Evolutionary conservation across 2,888 invertebrate genomes (phyloP).

Genomic region (Brenthis daphne): DNA sequence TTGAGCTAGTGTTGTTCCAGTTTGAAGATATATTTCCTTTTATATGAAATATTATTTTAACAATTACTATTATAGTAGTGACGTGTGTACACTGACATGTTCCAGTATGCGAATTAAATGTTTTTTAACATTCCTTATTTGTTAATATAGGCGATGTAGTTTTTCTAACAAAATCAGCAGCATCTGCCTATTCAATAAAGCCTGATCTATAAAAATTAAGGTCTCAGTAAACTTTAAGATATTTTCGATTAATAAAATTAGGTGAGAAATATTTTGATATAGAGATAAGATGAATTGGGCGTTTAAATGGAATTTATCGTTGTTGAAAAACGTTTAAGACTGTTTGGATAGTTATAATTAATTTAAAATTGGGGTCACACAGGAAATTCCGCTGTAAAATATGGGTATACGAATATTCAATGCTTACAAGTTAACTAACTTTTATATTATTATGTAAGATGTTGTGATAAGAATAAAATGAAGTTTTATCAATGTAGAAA

Average conservation of each 20-base stretch:
- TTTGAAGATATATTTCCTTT: slow-evolving; percentile 22
- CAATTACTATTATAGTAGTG: slow-evolving; percentile 14
- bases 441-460: slow-evolving; percentile 25
- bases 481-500: slow-evolving; percentile 21
- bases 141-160: slow-evolving; percentile 45
- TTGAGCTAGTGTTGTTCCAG: slow-evolving; percentile 34
- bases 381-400: slow-evolving; percentile 15
- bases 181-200: slow-evolving; percentile 46
- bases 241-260: slow-evolving; percentile 38
- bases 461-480: slow-evolving; percentile 29
- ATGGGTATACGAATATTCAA: slow-evolving; percentile 26
- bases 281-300: slow-evolving; percentile 42
- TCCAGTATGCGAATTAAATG: slow-evolving; percentile 41
- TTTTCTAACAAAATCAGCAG: slow-evolving; percentile 40
- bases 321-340: slow-evolving; percentile 46
- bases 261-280: slow-evolving; percentile 34
- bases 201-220: slow-evolving; percentile 51
- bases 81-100: slow-evolving; percentile 28
- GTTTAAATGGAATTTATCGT: slow-evolving; percentile 41
- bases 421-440: slow-evolving; percentile 16
- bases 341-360: slow-evolving; percentile 43
- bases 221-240: slow-evolving; percentile 45
- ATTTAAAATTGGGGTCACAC: slow-evolving; percentile 23
- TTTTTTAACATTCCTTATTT: slow-evolving; percentile 59
- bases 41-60: background rate